Base-by-base conservation (phyloP, 2,888 invertebrate species). In the Bombylius major region DNA sequence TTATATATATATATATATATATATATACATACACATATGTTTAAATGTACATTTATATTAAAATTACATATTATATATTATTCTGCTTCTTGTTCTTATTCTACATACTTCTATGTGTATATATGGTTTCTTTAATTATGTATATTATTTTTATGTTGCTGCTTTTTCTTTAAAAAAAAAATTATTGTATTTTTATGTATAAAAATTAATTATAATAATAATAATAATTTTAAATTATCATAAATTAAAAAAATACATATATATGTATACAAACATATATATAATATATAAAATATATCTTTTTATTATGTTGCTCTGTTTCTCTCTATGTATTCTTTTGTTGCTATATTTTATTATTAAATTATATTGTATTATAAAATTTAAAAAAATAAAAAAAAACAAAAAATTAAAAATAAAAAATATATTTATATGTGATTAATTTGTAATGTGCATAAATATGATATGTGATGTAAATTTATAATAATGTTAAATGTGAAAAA, bases 241-340 rank as follows among this genome's bases (percentile, higher is more conserved):
- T 46, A 46, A 14, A 46, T 46, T 46, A 4, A 11, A 46, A 7
- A 55, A 47, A 50, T 57, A 57, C 42, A 58, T 53, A 55, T 58
- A 59, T 36, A 36, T 36, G 8, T 36, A 36, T 36, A 36, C 2
- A 36, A 8, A 36, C 4, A 36, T 36, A 36, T 36, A 36, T 23
- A 36, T 36, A 4, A 36, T 36, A 36, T 36, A 8, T 36, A 56
- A 54, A 61, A 59, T 59, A 57, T 59, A 23, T 23, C 23, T 23
- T 23, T n/a, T 23, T 23, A 23, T 23, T 23, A 23, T 23, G 23
- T 23, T 23, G 23, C 23, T 23, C 23, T 23, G 3, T n/a, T n/a
- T n/a, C n/a, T n/a, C n/a, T 64, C 54, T 62, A 55, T 60, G 58
- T 68, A 62, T 65, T 58, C 59, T 60, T 58, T 53, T 55, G 50